phyloP scores from a whole-genome alignment of 2,888 invertebrate genomes.

The Gibbula magus region DNA sequence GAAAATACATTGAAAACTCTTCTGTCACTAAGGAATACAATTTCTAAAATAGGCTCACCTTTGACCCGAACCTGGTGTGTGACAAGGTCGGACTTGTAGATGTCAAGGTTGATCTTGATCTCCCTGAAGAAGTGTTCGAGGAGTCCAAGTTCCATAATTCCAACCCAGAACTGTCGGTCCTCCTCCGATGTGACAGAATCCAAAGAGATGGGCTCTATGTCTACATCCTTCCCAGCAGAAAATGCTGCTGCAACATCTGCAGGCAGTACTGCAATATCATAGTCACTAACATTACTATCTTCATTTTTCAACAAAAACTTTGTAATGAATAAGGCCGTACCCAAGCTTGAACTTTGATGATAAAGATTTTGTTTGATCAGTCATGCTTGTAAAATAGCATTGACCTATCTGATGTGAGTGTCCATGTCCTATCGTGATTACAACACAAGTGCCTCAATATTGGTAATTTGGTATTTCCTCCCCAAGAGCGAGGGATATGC shows the following conservation, averaged over 20 bases:
- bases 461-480: too few species aligned
- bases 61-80: conserved; percentile 50
- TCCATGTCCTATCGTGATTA: too few species aligned
- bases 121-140: conserved; percentile 68
- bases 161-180: conserved; percentile 63
- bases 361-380: too few species aligned
- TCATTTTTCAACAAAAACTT: background rate
- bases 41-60: conserved; percentile 42
- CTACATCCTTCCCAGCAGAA: background rate
- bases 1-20: too few species aligned
- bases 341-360: too few species aligned
- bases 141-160: conserved; percentile 63
- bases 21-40: too few species aligned
- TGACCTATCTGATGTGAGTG: too few species aligned
- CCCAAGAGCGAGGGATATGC: too few species aligned
- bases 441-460: too few species aligned
- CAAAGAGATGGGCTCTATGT: background rate
- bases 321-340: too few species aligned
- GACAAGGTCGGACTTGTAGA: conserved; percentile 56
- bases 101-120: conserved; percentile 58
- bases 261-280: background rate
- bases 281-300: background rate
- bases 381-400: too few species aligned
- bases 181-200: conserved; percentile 43
- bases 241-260: conserved; percentile 8